A percentile compares a stretch with the other conserved stretches of the same genome.
These are phyloP conservation scores for Poecilia wingei DNA, from an alignment of 2,797 vertebrate genomes.

Conservation along the genomic window DNA sequence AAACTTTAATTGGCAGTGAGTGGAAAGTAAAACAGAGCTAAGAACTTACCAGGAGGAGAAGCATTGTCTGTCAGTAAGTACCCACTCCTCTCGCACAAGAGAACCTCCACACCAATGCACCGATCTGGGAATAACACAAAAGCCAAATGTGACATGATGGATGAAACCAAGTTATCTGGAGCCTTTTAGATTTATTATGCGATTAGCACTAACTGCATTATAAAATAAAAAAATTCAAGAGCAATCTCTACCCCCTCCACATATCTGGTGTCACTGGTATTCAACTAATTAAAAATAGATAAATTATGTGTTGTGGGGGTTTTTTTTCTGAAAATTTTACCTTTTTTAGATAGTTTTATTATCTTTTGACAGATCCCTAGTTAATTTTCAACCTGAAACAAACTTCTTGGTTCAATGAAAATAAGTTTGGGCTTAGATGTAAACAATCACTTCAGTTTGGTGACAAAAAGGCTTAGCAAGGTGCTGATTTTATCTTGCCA, in stretches of 20 bases:
- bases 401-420: not conserved
- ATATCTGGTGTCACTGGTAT: not conserved
- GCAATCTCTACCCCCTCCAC: not conserved
- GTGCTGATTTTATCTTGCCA: not conserved
- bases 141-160: slow-evolving; percentile 20
- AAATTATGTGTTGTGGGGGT: not conserved
- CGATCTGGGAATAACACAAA: slow-evolving; percentile 77
- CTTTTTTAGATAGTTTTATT: not conserved
- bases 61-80: slow-evolving; percentile 94
- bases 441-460: not conserved
- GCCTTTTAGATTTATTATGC: not conserved
- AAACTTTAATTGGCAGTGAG: not conserved
- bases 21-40: not conserved
- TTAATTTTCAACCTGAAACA: not conserved
- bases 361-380: not conserved
- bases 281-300: not conserved
- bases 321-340: not conserved
- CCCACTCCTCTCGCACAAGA: slow-evolving; percentile 94
- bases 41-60: slow-evolving; percentile 88
- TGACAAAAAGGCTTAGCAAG: not conserved
- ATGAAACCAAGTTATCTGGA: not conserved
- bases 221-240: not conserved
- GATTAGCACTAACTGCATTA: not conserved
- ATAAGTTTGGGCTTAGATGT: not conserved
- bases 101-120: slow-evolving; percentile 95